Evolutionary conservation across 2,113 vertebrate species (phyloP).

Genomic region (Alethe diademata): DNA sequence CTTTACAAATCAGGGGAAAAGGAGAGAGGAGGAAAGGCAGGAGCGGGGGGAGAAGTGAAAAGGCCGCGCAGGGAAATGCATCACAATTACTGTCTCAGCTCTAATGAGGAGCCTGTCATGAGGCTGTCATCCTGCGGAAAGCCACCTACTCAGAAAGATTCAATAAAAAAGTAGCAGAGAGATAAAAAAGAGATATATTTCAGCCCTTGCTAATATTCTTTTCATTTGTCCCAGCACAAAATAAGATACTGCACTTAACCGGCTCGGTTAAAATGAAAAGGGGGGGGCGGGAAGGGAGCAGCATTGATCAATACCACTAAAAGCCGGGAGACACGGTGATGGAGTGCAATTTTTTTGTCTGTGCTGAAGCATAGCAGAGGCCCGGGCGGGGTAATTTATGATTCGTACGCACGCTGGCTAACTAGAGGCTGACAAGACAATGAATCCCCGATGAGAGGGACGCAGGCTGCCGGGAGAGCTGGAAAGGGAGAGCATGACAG

Average conservation of each 20-base stretch:
- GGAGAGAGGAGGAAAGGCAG: conserved; percentile 65
- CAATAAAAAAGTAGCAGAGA: conserved; percentile 76
- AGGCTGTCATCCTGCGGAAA: conserved; percentile 76
- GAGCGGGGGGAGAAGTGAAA: conserved; percentile 58
- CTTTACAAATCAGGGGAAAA: conserved; percentile 75
- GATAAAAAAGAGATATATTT: conserved; percentile 77
- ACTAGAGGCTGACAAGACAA: conserved; percentile 78
- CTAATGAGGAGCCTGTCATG: conserved; percentile 80
- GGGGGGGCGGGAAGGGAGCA: conserved; percentile 68
- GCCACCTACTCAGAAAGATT: conserved; percentile 79
- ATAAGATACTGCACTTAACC: conserved; percentile 80
- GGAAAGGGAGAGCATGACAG: conserved; percentile 4
- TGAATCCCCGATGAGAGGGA: conserved; percentile 75
- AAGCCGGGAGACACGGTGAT: conserved; percentile 78
- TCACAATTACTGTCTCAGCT: conserved; percentile 78
- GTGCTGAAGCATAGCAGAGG: conserved; percentile 76
- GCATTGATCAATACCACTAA: conserved; percentile 80
- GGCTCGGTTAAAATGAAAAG: conserved; percentile 77
- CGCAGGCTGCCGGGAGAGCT: neutral
- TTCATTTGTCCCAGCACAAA: conserved; percentile 78
- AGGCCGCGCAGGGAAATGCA: conserved; percentile 75
- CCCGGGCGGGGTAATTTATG: conserved; percentile 72
- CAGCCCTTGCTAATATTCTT: conserved; percentile 76
- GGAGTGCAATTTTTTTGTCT: conserved; percentile 82
- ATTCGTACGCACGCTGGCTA: conserved; percentile 72